Percentiles rank a stretch among this genome's conserved stretches.
Conservation (phyloP, 2,888 invertebrate species). For the Mythimna albipuncta region DNA sequence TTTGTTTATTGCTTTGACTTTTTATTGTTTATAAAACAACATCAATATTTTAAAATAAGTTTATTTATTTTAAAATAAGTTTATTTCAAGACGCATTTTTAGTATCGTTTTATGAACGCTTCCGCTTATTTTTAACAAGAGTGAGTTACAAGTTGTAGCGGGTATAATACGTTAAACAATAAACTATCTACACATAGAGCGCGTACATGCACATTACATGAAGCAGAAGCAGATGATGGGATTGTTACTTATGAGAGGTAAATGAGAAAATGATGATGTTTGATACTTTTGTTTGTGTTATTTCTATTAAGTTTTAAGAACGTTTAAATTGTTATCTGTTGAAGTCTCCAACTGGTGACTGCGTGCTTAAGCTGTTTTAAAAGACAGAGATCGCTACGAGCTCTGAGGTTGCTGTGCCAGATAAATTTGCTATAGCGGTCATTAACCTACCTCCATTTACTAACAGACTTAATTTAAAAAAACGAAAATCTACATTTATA, state of each 20-base stretch:
- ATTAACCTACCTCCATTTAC: too few species aligned
- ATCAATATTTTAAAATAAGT: background rate
- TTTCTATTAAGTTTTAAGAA: background rate
- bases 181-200: constrained; percentile 28
- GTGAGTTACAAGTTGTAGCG: background rate
- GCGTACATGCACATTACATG: constrained; percentile 41
- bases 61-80: background rate
- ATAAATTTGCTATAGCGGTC: too few species aligned
- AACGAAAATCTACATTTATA: too few species aligned
- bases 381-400: too few species aligned
- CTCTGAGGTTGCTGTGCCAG: too few species aligned
- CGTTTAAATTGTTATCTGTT: background rate
- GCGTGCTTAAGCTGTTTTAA: too few species aligned
- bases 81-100: background rate
- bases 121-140: background rate
- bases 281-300: constrained; percentile 23
- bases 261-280: constrained; percentile 64
- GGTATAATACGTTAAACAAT: background rate
- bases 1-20: constrained; percentile 7
- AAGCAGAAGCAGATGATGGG: constrained; percentile 47
- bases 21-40: constrained; percentile 8
- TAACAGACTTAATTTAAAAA: too few species aligned
- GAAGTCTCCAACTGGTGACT: background rate
- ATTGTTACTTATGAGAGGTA: constrained; percentile 50
- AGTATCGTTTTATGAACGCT: background rate